phyloP scores from a whole-genome alignment of 2,797 vertebrate species.

The Thripadectes ignobilis region DNA sequence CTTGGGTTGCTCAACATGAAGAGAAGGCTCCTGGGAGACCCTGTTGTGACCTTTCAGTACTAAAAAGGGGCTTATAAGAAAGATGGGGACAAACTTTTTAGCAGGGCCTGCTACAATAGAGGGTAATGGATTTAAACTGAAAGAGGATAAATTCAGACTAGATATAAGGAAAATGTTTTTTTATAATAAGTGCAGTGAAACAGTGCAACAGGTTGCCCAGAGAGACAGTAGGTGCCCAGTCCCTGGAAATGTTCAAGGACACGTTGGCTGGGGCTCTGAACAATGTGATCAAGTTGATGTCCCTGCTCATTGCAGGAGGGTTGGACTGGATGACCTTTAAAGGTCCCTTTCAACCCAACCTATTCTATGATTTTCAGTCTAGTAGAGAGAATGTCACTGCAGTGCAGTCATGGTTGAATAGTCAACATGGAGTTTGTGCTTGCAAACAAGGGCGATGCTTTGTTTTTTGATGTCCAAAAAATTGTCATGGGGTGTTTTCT shows the following conservation, averaged over 20 bases:
- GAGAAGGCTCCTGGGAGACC: background rate
- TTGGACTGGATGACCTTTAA: background rate
- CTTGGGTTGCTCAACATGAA: background rate
- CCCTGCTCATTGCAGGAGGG: background rate
- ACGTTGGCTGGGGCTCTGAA: background rate
- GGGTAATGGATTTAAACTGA: background rate
- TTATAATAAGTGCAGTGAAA: accelerated
- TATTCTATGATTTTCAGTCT: background rate
- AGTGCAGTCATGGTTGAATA: background rate
- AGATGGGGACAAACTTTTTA: background rate
- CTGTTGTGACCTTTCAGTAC: background rate
- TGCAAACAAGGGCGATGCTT: background rate
- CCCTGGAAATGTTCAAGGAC: background rate
- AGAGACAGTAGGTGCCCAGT: background rate
- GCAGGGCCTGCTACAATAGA: background rate
- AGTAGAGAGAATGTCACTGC: background rate
- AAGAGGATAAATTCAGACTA: background rate
- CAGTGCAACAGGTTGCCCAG: background rate
- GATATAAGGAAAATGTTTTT: background rate
- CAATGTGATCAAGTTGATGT: background rate
- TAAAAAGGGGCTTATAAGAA: background rate
- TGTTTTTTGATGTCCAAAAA: background rate
- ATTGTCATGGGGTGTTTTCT: background rate
- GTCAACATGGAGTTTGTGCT: background rate
- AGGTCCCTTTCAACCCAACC: background rate